Base-by-base conservation (phyloP, 2,113 vertebrate genomes). In the Pan troglodytes region DNA sequence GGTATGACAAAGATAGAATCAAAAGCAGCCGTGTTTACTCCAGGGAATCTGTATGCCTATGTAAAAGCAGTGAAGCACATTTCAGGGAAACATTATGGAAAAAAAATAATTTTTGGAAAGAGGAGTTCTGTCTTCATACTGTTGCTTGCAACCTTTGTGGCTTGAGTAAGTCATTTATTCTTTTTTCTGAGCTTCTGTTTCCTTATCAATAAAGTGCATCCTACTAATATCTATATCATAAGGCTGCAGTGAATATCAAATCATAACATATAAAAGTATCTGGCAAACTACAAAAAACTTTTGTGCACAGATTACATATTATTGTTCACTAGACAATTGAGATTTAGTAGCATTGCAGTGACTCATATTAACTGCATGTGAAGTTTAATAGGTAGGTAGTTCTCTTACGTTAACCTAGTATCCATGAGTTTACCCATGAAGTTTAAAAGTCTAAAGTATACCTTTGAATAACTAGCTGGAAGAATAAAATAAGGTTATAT, bases 341-440 rank as follows among this genome's bases (percentile, higher is more conserved):
- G 27, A 88, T 91, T 88, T 64, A 86, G 67, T 82, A 75, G n/a
- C 57, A 17, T 81, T 91, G 23, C 3, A 38, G 22, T 57, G 86
- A 93, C 38, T 85, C 61, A 3, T 75, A 67, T 88, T 88, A 64
- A 22, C n/a, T 73, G 35, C 7, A 67, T 92, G 94, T 93, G 85
- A 88, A 96, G 35, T 86, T 76, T 78, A 93, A 64, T 57, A 3
- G 94, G 13, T 11, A 85, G 72, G 57, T 84, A 84, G 16, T 93
- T 84, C 32, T 86, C 30, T 76, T 57, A 87, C 50, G 94, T 89
- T 78, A 80, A 78, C 40, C n/a, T 27, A 70, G 7, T 45, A 14
- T 67, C 59, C 57, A 30, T 87, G 87, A 67, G 94, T 79, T 87
- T 96, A 79, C 40, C 13, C 64, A 86, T 84, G 40, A 93, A 90